These are phyloP conservation scores for Cosmia pyralina DNA, from an alignment of 2,888 invertebrate genomes.

Conservation along the genomic window DNA sequence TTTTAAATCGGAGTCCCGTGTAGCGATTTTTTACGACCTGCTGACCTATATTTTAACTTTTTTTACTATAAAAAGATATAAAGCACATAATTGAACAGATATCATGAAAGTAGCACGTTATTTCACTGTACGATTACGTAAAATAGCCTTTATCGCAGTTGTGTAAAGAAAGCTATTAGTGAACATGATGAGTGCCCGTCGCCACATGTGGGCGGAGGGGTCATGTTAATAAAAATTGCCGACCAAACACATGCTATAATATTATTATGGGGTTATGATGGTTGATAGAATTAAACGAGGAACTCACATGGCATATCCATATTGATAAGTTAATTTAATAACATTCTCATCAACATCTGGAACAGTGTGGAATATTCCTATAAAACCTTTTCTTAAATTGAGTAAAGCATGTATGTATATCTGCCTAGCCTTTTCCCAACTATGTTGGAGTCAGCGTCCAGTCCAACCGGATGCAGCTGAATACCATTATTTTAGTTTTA, in stretches of 20 bases:
- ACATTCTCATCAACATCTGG: constrained; percentile 2
- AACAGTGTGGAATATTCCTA: neutral
- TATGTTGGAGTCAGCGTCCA: too few relatives aligned
- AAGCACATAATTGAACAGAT: constrained; percentile 37
- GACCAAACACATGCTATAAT: constrained; percentile 42
- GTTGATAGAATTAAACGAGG: constrained; percentile 35
- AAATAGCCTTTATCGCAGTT: constrained; percentile 49
- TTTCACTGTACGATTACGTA: constrained; percentile 39
- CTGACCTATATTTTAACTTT: constrained; percentile 25
- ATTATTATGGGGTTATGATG: constrained; percentile 28
- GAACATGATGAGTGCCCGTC: constrained; percentile 43
- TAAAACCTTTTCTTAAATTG: neutral
- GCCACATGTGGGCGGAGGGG: constrained; percentile 34
- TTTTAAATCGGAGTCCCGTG: neutral
- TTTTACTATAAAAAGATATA: constrained; percentile 1
- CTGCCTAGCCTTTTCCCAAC: too few relatives aligned
- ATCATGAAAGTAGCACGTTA: constrained; percentile 32
- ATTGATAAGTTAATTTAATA: constrained; percentile 25
- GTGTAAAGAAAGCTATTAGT: constrained; percentile 61
- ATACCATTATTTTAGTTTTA: too few relatives aligned
- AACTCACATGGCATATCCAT: constrained; percentile 13
- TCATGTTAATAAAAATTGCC: constrained; percentile 36
- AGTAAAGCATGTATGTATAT: too few relatives aligned
- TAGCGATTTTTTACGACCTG: constrained; percentile 22
- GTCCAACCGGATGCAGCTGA: too few relatives aligned